Evolutionary conservation across 92 coral and sea anemone species (phyloP), one percentile per base, ranked within the genome.

Genomic region (Zoanthus sansibaricus): DNA sequence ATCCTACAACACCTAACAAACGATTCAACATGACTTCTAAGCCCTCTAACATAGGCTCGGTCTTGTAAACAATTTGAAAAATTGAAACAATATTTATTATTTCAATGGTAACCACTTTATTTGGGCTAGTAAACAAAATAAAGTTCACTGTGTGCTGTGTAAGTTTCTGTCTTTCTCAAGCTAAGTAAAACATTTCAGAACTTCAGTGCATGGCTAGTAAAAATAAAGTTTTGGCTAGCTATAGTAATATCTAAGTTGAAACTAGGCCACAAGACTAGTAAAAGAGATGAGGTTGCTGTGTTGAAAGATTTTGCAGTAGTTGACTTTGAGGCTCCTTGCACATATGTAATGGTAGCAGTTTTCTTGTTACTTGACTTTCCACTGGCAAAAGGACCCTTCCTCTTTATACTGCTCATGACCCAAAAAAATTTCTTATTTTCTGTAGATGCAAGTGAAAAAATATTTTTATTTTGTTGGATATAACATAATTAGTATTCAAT

Each of bases 371-470:
- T 21, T 21, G 71, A 66, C 71, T 66, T 66, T 66, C 71, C 71
- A 6, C 71, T 66, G 9, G 71, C 71, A 66, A 66, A n/a, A 66
- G 71, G 71, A 21, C 71, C 71, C 17, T 66, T 66, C 17, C 71
- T 66, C 6, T 9, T 66, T n/a, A 66, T 13, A 66, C 71, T 16
- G 20, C 71, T 66, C 20, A 66, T 17, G 71, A 32, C 71, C 71
- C 71, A 66, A 9, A 17, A 66, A 10, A 66, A 66, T 66, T 66
- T 66, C 71, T 32, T 0, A 21, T 66, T 66, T 66, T 66, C 71
- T 66, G 32, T 66, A 66, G 31, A 66, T n/a, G 31, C 31, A 66
- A 64, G 4, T 6, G 17, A 66, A 66, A 17, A 66, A 66, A 16
- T 66, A 66, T 66, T 16, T 17, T 17, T 17, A 21, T 66, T 66